Base-by-base conservation (phyloP, 2,797 vertebrate species). In the Lindbergichthys nudifrons region DNA sequence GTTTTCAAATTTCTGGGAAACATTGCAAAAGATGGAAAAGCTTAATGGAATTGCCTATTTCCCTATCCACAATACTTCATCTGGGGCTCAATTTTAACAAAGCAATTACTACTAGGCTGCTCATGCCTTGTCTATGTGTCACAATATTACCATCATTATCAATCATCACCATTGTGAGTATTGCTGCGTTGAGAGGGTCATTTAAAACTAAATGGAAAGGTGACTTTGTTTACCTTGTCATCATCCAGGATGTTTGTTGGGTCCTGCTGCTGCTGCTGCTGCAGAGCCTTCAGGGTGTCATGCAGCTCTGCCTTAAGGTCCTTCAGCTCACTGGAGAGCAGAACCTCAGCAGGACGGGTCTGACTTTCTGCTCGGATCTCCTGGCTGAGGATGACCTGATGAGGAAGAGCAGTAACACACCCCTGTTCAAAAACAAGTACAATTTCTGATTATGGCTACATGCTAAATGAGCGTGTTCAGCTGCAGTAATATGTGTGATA, bases 271-370 rank as follows among this genome's bases (percentile, higher is more conserved):
- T 92, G 85, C 65, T 93, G 95, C 63, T 92, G 94, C 70, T 98
- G 96, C 60, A 96, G 91, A 71, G 93, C 41, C 81, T 81, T 94
- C 77, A 99, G 86, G 45, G 89, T 93, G 57, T 87, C 93, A 83
- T 96, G 93, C 62, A 99, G 46, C 39, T 97, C 96, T 21, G 60
- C 75, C 78, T 97, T 96, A 81, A 98, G 94, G 63, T 89, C 80
- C 73, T 78, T 92, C 57, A 91, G 64, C 79, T 92, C 86, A 13
- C 67, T 41, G 18, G 75, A 58, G 56, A 71, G 36, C 60, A 23
- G n/a, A 15, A 72, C 12, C 63, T 65, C 54, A 59, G 82, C 74
- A 58, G 64, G 69, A 86, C 47, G 67, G 66, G 68, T 19, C 75
- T 45, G 75, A 63, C 54, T 77, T 71, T 92, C 89, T 16, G 53